Evolutionary conservation across 1,140 invertebrate species (phyloP), one percentile per base, ranked within the genome.

Genomic region (Euschistus heros): DNA sequence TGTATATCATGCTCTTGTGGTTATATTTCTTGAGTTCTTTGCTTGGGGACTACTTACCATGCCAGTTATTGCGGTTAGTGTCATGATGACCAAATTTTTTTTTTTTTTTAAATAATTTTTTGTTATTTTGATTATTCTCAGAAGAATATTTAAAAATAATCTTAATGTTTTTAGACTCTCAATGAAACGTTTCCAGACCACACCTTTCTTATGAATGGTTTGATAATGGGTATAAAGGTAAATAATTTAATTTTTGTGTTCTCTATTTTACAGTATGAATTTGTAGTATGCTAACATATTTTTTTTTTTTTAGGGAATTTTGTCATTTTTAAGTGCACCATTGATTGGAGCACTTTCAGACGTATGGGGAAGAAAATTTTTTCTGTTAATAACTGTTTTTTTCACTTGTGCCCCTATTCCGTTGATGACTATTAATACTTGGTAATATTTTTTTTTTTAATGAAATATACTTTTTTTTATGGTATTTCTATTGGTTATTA

Each of bases 21-120:
- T 99, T 70, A 99, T 99, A 78, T 99, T 99, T 80, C 81, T 99
- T 76, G 97, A 99, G 81, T 99, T 98, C 80, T 99, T 99, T 79
- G 92, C 96, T 65, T 99, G 97, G 96, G 97, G 97, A 64, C 82
- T 99, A 68, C 82, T 99, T 54, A 99, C 95, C 47, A 94, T 96
- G 81, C 97, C 97, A 57, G 91, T 98, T 74, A 99, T 99, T 75
- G 88, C 90, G 69, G 96, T 96, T 78, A 84, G 82, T 61, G 8
- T 61, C 2, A 54, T 7, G 1, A 54, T 54, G 1, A 54, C 8
- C 15, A 22, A 54, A 7, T 22, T 10, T 22, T 26, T 54, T 54
- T 54, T 50, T 22, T 18, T n/a, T 50, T 50, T 50, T 3, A 4
- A n/a, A 2, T 50, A 18, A 18, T 50, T 18, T 18, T 17, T 8